Conservation (phyloP, 2,797 vertebrate species). For the Tokudaia tokunoshimensis region DNA sequence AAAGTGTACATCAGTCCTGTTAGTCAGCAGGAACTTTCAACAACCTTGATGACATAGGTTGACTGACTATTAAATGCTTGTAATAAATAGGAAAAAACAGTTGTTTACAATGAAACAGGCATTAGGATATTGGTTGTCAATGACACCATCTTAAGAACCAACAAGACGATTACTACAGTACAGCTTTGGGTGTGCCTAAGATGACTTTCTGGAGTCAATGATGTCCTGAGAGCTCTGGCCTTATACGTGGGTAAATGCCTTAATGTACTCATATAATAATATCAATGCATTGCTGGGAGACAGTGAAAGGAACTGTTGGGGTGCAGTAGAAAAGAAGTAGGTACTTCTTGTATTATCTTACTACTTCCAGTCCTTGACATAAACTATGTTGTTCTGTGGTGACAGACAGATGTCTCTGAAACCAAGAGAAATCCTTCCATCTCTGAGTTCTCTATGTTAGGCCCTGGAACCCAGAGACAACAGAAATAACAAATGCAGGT, state of each 20-base stretch:
- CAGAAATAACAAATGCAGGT: no score
- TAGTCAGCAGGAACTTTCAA: conserved; percentile 12
- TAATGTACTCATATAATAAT: background rate
- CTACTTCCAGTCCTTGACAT: background rate
- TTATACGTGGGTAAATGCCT: background rate
- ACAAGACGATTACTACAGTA: background rate
- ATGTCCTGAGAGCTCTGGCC: background rate
- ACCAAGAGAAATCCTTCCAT: background rate
- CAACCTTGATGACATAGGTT: background rate
- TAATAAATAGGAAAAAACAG: background rate
- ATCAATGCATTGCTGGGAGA: background rate
- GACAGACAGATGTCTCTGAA: background rate
- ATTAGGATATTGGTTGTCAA: background rate
- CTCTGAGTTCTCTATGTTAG: background rate
- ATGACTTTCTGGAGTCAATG: background rate
- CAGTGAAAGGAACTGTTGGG: background rate
- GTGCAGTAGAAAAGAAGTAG: background rate
- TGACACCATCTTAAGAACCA: background rate
- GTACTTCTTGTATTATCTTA: background rate
- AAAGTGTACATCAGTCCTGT: background rate
- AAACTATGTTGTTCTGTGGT: background rate
- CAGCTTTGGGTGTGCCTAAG: background rate
- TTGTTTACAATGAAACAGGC: background rate
- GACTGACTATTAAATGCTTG: background rate
- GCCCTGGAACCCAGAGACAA: background rate